Conservation (phyloP, 2,888 invertebrate genomes). For the Drosophila vallismaia region DNA sequence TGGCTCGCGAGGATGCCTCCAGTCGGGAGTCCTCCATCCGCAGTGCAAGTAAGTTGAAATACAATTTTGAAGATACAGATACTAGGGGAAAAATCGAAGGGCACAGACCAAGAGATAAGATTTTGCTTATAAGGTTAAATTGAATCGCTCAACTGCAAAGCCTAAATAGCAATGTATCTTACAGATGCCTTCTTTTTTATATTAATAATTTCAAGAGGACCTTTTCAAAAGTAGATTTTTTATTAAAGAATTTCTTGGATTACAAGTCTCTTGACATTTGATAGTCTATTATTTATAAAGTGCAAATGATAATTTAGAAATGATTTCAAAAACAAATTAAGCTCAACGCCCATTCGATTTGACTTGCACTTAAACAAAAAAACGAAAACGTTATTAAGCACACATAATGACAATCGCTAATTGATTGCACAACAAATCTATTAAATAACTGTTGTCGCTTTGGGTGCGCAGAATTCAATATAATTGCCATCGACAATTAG, state of each 20-base stretch:
- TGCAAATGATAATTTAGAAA: not conserved
- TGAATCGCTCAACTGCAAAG: too few species aligned
- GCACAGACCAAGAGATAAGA: not conserved
- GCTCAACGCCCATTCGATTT: not conserved
- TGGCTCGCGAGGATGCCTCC: slow-evolving; percentile 88
- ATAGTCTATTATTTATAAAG: too few species aligned
- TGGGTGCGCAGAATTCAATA: slow-evolving; percentile 28
- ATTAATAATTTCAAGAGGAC: too few species aligned
- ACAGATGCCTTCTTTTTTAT: not conserved
- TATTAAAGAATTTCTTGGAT: too few species aligned
- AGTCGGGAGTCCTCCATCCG: slow-evolving; percentile 82
- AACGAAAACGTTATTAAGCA: slow-evolving; percentile 9
- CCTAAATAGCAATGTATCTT: not conserved
- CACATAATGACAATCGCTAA: slow-evolving; percentile 32
- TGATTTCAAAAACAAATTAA: not conserved
- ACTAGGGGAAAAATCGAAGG: not conserved
- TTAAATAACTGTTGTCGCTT: slow-evolving; percentile 40
- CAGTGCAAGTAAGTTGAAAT: slow-evolving; percentile 81
- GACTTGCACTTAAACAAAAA: not conserved
- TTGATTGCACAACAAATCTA: slow-evolving; percentile 51
- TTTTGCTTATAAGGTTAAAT: too few species aligned
- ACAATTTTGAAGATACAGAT: not conserved
- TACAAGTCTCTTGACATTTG: too few species aligned
- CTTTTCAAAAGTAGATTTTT: too few species aligned
- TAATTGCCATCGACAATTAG: slow-evolving; percentile 66